Evolutionary conservation across 2,797 vertebrate species (phyloP).

Genomic region (Melanotaenia nigrans): DNA sequence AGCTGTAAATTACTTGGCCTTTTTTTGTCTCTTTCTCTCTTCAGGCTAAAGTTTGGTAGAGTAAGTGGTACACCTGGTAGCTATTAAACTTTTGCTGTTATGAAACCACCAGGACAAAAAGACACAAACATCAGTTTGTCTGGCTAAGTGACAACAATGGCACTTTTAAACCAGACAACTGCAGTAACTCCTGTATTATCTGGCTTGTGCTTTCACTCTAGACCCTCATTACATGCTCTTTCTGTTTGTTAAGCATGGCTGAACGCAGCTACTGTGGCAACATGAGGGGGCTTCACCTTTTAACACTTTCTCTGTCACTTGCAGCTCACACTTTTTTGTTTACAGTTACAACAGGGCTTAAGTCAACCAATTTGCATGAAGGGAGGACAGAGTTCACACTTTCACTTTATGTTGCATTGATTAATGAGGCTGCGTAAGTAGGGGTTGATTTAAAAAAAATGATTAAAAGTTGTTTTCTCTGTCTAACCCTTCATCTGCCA

Average conservation of each 20-base stretch:
- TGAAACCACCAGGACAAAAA: not conserved
- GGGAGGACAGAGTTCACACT: constrained; percentile 40
- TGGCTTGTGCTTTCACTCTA: constrained; percentile 1
- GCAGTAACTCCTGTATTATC: constrained; percentile 11
- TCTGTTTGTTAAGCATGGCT: constrained; percentile 51
- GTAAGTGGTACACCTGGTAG: not conserved
- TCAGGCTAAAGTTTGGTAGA: not conserved
- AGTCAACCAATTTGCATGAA: constrained; percentile 48
- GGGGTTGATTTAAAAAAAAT: constrained; percentile 19
- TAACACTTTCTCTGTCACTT: constrained; percentile 45
- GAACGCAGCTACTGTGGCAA: constrained; percentile 29
- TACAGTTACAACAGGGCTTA: constrained; percentile 23
- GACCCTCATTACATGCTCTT: constrained; percentile 45
- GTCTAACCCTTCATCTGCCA: not conserved
- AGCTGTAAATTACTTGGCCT: not conserved
- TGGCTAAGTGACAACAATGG: constrained; percentile 10
- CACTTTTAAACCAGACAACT: constrained; percentile 5
- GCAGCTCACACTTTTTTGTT: constrained; percentile 20
- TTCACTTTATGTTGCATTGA: constrained; percentile 25
- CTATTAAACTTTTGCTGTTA: not conserved
- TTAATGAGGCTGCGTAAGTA: constrained; percentile 32
- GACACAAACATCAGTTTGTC: constrained; percentile 12
- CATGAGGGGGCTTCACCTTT: constrained; percentile 43
- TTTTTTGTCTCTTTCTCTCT: not conserved
- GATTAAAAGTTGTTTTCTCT: constrained; percentile 28